A percentile compares a stretch with the other conserved stretches of the same genome.
Evolutionary conservation across 2,797 vertebrate genomes (phyloP).

Genomic region (Alcedo quadribrachys): DNA sequence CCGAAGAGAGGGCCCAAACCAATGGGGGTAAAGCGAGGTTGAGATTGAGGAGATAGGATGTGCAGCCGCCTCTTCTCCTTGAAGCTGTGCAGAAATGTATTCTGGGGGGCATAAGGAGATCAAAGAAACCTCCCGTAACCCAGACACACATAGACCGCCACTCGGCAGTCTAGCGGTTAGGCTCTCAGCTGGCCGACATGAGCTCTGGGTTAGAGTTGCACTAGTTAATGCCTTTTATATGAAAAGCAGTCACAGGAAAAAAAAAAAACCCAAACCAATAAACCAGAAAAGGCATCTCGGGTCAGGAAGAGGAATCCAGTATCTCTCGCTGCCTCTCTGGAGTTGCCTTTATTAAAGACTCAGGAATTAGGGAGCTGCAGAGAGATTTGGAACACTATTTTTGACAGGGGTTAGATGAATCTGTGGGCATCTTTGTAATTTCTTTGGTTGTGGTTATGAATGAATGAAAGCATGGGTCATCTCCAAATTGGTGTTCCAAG

Average conservation of each 20-base stretch:
- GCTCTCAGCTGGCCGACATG: background rate
- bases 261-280: background rate
- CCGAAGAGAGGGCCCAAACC: conserved; percentile 15
- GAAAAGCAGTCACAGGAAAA: background rate
- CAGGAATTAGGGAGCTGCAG: background rate
- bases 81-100: background rate
- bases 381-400: background rate
- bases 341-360: background rate
- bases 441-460: background rate
- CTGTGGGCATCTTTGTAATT: background rate
- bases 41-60: conserved; percentile 59
- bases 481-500: background rate
- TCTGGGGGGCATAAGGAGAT: conserved; percentile 47
- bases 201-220: conserved; percentile 34
- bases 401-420: background rate
- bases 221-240: background rate
- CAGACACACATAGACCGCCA: background rate
- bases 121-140: conserved; percentile 19
- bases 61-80: conserved; percentile 29
- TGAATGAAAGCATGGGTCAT: background rate
- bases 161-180: background rate
- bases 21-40: conserved; percentile 35
- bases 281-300: background rate
- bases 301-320: background rate
- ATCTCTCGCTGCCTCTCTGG: background rate